Percentiles rank a stretch among this genome's conserved stretches.
phyloP scores from a whole-genome alignment of 2,888 invertebrate species.

The Drosophila gaucha region DNA sequence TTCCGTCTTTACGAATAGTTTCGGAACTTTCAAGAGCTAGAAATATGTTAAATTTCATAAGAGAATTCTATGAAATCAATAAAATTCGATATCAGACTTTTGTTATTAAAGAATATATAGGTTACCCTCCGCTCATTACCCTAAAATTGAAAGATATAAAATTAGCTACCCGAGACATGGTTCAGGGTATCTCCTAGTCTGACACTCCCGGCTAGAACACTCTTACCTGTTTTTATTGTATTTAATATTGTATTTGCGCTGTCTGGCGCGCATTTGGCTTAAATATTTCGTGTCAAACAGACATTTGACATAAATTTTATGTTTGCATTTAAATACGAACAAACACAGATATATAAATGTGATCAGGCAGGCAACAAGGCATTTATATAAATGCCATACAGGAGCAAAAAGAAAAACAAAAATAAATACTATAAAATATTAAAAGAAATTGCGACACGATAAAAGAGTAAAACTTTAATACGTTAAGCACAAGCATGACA shows the following conservation, averaged over 20 bases:
- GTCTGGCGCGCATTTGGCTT: constrained; percentile 66
- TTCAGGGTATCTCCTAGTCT: no score
- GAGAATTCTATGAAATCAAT: no score
- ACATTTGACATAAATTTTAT: constrained; percentile 83
- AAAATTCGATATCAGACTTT: no score
- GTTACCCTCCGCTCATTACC: no score
- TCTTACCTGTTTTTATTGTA: constrained; percentile 42
- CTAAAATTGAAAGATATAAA: no score
- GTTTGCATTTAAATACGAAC: constrained; percentile 82
- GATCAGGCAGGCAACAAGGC: constrained; percentile 28
- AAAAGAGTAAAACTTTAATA: constrained; percentile 3
- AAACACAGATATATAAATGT: constrained; percentile 26
- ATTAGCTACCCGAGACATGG: no score
- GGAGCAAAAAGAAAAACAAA: constrained; percentile 34
- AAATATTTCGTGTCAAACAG: constrained; percentile 82
- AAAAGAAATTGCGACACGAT: constrained; percentile 42
- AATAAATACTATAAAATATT: constrained; percentile 57
- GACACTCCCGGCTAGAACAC: no score
- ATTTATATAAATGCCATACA: constrained; percentile 53
- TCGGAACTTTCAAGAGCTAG: no score
- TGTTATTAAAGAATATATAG: no score
- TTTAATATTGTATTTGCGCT: constrained; percentile 64
- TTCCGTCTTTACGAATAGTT: no score
- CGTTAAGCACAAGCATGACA: constrained; percentile 7
- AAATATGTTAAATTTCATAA: no score